Conservation (phyloP, 2,113 vertebrate genomes). For the Piprites chloris region DNA sequence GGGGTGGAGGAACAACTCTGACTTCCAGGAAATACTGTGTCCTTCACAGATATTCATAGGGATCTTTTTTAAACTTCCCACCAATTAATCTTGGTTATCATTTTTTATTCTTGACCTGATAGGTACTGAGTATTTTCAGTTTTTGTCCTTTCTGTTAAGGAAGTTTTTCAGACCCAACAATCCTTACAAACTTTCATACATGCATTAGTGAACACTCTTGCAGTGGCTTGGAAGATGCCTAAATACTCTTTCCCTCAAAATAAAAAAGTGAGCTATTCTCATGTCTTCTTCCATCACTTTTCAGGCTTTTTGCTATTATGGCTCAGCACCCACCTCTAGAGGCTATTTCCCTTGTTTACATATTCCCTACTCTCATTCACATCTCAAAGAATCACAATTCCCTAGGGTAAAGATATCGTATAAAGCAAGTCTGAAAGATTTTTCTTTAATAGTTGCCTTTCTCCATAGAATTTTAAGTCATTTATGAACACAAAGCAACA, state of each 20-base stretch:
- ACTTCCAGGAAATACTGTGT: slow-evolving; percentile 16
- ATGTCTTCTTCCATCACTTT: neutral
- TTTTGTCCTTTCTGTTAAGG: neutral
- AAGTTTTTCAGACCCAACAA: neutral
- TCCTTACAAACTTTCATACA: neutral
- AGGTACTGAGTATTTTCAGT: neutral
- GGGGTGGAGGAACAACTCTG: neutral
- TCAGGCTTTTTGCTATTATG: neutral
- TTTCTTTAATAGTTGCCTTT: neutral
- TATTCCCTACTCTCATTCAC: neutral
- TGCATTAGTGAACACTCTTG: neutral
- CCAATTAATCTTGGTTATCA: neutral
- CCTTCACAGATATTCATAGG: neutral
- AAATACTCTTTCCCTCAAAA: neutral
- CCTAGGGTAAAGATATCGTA: neutral
- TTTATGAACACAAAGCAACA: neutral
- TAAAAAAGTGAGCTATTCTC: neutral
- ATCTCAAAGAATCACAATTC: neutral
- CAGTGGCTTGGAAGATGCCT: neutral
- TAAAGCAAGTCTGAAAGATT: neutral
- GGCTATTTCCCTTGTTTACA: neutral
- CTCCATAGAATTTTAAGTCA: neutral
- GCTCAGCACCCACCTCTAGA: neutral
- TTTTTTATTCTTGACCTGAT: neutral
- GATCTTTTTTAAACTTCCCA: neutral